Conservation (phyloP, 2,113 vertebrate genomes). For the Ailuropoda melanoleuca region DNA sequence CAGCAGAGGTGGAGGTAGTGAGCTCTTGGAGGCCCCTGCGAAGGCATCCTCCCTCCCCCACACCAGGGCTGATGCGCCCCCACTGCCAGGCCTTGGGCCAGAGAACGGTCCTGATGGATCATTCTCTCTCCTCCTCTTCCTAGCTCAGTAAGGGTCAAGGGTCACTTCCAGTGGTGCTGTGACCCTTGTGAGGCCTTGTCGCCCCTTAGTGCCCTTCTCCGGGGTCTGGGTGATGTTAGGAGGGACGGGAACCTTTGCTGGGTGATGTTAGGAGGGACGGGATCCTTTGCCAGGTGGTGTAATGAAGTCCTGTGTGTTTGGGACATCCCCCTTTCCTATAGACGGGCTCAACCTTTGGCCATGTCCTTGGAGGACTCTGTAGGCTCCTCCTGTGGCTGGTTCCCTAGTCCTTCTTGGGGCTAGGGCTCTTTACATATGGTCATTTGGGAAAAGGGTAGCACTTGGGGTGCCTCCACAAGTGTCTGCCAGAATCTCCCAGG, state of each 20-base stretch:
- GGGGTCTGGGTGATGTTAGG: background rate
- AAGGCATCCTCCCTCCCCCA: background rate
- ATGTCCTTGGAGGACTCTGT: background rate
- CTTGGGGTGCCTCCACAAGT: background rate
- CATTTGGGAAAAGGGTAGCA: slow-evolving; percentile 46
- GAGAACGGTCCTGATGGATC: background rate
- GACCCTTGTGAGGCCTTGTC: background rate
- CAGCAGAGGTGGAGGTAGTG: no score
- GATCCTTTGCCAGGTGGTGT: background rate
- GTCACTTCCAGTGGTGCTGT: background rate
- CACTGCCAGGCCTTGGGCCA: background rate
- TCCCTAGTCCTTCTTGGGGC: background rate
- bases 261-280: background rate
- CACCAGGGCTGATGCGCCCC: background rate
- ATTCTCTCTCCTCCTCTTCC: fast-evolving
- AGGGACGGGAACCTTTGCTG: background rate
- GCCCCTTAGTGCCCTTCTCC: background rate
- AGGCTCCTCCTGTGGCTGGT: background rate
- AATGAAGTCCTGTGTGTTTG: background rate
- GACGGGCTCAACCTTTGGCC: background rate
- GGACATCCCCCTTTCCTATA: background rate
- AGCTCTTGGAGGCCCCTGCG: background rate
- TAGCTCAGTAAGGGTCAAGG: background rate
- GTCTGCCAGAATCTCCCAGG: background rate
- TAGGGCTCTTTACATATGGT: background rate